Evolutionary conservation across 2,888 invertebrate genomes (phyloP).

Genomic region (Sarcophaga carnaria): DNA sequence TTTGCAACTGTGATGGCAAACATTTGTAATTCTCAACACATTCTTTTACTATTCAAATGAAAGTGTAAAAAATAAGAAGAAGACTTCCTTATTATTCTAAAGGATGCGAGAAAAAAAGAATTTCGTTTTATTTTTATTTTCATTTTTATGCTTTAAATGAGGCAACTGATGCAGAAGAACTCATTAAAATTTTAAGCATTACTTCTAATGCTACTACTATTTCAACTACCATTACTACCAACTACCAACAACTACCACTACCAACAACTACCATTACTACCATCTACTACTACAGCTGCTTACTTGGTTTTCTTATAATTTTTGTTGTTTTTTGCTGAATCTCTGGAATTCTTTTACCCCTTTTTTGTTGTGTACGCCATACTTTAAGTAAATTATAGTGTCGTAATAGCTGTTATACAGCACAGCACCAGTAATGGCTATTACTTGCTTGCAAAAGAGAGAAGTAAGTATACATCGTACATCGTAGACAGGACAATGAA

Average conservation of each 20-base stretch:
- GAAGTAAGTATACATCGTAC: not conserved
- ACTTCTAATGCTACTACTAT: slow-evolving; percentile 8
- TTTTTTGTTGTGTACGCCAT: not conserved
- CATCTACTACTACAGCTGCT: not conserved
- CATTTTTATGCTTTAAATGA: slow-evolving; percentile 41
- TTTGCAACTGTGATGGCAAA: not conserved
- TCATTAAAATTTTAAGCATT: slow-evolving; percentile 70
- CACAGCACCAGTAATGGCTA: not conserved
- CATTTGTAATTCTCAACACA: not conserved
- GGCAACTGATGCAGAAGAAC: slow-evolving; percentile 68
- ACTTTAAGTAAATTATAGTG: slow-evolving; percentile 38
- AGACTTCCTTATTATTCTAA: slow-evolving; percentile 37
- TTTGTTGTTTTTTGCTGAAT: slow-evolving; percentile 17
- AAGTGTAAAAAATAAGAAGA: not conserved
- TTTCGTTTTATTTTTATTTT: slow-evolving; percentile 15
- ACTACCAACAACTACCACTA: not conserved
- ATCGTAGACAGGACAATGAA: slow-evolving; percentile 31
- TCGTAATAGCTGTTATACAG: not conserved
- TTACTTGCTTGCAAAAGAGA: slow-evolving; percentile 8
- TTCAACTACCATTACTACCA: not conserved
- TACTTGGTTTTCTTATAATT: not conserved
- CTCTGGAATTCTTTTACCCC: slow-evolving; percentile 12
- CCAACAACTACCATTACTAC: not conserved
- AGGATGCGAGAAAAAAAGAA: slow-evolving; percentile 28
- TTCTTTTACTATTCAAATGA: not conserved